These are phyloP conservation scores for Dasyurus viverrinus DNA, from an alignment of 2,113 vertebrate genomes.

Conservation along the genomic window DNA sequence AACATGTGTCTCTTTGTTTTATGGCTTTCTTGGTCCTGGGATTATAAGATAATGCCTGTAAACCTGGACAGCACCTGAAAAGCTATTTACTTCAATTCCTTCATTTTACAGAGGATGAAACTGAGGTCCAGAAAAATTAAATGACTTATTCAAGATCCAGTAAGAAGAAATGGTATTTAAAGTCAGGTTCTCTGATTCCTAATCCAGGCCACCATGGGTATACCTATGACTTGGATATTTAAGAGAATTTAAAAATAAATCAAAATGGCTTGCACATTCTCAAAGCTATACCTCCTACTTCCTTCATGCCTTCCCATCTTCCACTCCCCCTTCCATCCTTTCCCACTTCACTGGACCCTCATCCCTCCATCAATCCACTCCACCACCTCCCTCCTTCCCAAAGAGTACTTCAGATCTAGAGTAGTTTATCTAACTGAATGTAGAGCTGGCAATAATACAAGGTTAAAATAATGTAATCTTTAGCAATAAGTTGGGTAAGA, in stretches of 20 bases:
- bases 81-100: background rate
- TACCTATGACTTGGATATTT: background rate
- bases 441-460: background rate
- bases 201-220: background rate
- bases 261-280: background rate
- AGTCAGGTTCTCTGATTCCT: background rate
- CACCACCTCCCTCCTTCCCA: background rate
- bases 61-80: background rate
- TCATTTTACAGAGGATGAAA: background rate
- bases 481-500: background rate
- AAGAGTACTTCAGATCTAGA: background rate
- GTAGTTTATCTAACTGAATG: conserved; percentile 35
- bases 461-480: conserved; percentile 30
- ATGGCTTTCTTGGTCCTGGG: background rate
- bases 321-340: background rate
- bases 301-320: background rate
- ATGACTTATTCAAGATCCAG: background rate
- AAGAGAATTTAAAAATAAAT: background rate
- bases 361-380: background rate
- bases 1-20: background rate
- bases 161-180: background rate
- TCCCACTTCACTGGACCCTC: background rate
- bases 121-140: background rate
- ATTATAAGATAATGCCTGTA: background rate
- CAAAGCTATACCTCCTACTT: background rate